Base-by-base conservation (phyloP, 2,113 vertebrate genomes). In the Martes martes region DNA sequence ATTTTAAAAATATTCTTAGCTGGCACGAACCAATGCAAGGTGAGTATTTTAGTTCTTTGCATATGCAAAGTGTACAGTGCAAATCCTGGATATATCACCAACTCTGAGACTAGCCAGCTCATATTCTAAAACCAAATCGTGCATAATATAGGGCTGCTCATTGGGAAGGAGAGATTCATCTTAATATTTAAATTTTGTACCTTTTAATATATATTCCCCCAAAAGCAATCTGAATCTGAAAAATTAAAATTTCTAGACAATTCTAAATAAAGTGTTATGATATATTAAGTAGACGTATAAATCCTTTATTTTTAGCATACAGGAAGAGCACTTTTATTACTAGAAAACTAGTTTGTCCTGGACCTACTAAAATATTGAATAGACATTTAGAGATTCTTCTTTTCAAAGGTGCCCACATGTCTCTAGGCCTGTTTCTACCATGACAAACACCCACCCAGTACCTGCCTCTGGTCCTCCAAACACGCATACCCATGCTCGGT, bases 1-100 rank as follows among this genome's bases (percentile, higher is more conserved):
- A 78, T n/a, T 91, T 84, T 19, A 50, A 71, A 65, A 94, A 42
- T 91, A 80, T 93, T 90, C 74, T 96, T 83, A 93, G n/a, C 63
- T 63, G 42, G 67, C 67, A 86, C 45, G 85, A 92, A 89, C 26
- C 28, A 88, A 85, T 52, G 18, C 16, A 74, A 93, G 52, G 50
- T 91, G 47, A 91, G 15, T 76, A 83, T 87, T 78, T 82, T 74
- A 26, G 65, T 57, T 57, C 59, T 93, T 85, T 94, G 18, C 45
- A 57, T 73, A 23, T 78, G 52, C 36, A 86, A 96, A 91, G 42
- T 81, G 1, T 61, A 57, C 4, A 69, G 33, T n/a, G 71, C 11
- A 91, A 82, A 33, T 92, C 55, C 11, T 39, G 14, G 21, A 59
- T 78, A 4, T 18, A 69, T 50, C 33, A 23, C n/a, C 33, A 88